Base-by-base conservation (phyloP, 2,888 invertebrate genomes). In the Rhingia campestris region DNA sequence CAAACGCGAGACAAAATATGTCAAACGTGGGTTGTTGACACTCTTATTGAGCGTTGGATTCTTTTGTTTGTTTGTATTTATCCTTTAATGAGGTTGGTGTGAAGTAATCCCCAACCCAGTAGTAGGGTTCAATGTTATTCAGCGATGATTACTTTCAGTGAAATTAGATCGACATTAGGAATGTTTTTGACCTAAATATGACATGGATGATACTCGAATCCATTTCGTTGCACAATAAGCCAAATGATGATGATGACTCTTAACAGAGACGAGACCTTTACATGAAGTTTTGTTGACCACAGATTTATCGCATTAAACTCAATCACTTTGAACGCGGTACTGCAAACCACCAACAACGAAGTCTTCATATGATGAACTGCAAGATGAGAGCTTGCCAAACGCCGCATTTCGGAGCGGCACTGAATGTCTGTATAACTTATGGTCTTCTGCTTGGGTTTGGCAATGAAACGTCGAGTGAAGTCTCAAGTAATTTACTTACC, bases 1-100 rank as follows among this genome's bases (percentile, higher is more conserved):
- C 80, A 80, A 67, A 67, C 54, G 59, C 80, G 67, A 74, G 74
- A 80, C 80, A 73, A 73, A 12, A 79, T 79, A 66, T 73, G 73
- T 37, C 53, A 39, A 47, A 67, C 53, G 82, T 82, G 73, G 82
- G 73, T 14, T 69, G 82, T 73, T 79, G 82, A 79, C 82, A 82
- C 79, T 79, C 82, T 79, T 82, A 61, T 61, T 49, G 74, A 63
- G 51, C 66, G 59, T 66, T 39, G 10, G 37, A 66, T 54, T 79
- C 66, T 73, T 58, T 63, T 33, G 35, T 47, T 22, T 7, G 12
- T n/a, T 73, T 73, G 53, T 73, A 73, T 73, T 51, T 51, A 58
- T 49, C 49, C 14, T 59, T 47, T 47, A 22, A 33, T 41, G 32
- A 30, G n/a, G 12, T n/a, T 5, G 43, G 22, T 10, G 30, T 9